Percentiles rank a stretch among this genome's conserved stretches.
Evolutionary conservation across 2,888 invertebrate genomes (phyloP).

Genomic region (Cephus nigrinus): DNA sequence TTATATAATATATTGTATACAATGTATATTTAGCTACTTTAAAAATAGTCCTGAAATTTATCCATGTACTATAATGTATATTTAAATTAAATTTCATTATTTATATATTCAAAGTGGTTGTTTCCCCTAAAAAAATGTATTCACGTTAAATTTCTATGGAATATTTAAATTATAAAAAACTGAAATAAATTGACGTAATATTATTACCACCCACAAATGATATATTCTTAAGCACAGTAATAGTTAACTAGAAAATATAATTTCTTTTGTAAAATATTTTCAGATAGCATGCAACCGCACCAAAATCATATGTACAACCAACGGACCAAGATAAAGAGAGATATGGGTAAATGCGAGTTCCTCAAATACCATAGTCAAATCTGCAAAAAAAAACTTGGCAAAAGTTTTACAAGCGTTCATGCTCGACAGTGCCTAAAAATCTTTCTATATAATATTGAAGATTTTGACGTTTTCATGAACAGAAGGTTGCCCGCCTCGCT

Average conservation of each 20-base stretch:
- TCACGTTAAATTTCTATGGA: neutral
- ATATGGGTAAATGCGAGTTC: neutral
- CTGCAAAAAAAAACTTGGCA: neutral
- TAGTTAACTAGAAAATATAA: neutral
- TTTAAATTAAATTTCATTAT: neutral
- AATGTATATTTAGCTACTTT: neutral
- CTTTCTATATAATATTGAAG: neutral
- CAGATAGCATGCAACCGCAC: neutral
- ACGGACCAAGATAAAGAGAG: neutral
- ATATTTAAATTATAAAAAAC: neutral
- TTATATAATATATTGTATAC: neutral
- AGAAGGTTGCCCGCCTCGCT: neutral
- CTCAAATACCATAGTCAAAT: neutral
- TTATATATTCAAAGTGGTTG: neutral
- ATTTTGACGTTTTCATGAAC: neutral
- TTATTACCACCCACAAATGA: neutral
- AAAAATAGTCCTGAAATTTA: neutral
- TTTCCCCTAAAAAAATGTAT: neutral
- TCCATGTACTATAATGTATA: neutral
- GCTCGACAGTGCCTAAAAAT: neutral
- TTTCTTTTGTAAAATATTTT: neutral
- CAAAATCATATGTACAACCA: neutral
- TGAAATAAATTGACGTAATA: neutral
- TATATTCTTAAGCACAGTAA: neutral
- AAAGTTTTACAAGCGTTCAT: neutral